Percentiles rank a stretch among this genome's conserved stretches.
Conservation (phyloP, 2,888 invertebrate genomes). For the Drosophila buzzatii region DNA sequence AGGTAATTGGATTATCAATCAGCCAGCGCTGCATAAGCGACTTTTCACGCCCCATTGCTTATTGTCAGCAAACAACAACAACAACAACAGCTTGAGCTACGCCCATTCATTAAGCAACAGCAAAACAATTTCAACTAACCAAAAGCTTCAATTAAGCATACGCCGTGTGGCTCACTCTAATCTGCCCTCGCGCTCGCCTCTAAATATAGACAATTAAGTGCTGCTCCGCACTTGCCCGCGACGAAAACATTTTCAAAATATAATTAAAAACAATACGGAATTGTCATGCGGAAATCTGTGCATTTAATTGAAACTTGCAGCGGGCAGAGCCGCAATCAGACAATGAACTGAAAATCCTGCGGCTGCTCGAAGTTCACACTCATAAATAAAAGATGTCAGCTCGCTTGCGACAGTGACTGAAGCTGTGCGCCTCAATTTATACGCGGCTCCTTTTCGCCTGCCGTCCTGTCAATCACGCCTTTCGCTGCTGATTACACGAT, state of each 20-base stretch:
- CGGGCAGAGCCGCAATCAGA: conserved; percentile 49
- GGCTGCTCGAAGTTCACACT: conserved; percentile 20
- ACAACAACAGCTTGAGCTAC: conserved; percentile 25
- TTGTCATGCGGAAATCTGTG: conserved; percentile 54
- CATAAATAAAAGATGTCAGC: conserved; percentile 72
- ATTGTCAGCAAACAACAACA: conserved; percentile 13
- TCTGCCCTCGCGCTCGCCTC: background rate
- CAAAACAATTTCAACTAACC: conserved; percentile 27
- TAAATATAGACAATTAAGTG: conserved; percentile 19
- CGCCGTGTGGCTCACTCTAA: conserved; percentile 35
- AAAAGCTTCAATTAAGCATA: conserved; percentile 60
- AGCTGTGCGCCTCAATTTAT: conserved; percentile 51
- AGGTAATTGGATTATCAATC: conserved; percentile 26
- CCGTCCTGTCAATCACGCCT: conserved; percentile 67
- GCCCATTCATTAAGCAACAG: conserved; percentile 58
- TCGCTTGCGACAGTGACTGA: conserved; percentile 31
- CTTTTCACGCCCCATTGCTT: conserved; percentile 29
- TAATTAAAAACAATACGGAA: conserved; percentile 68
- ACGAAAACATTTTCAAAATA: conserved; percentile 29
- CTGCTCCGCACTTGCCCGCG: conserved; percentile 36
- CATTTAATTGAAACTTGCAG: conserved; percentile 72
- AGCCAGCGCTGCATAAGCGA: conserved; percentile 30
- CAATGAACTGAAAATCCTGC: conserved; percentile 18
- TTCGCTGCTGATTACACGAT: conserved; percentile 66
- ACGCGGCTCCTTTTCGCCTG: background rate